A percentile compares a stretch with the other conserved stretches of the same genome.
Evolutionary conservation across 2,797 vertebrate species (phyloP).

Genomic region (Podarcis siculus): DNA sequence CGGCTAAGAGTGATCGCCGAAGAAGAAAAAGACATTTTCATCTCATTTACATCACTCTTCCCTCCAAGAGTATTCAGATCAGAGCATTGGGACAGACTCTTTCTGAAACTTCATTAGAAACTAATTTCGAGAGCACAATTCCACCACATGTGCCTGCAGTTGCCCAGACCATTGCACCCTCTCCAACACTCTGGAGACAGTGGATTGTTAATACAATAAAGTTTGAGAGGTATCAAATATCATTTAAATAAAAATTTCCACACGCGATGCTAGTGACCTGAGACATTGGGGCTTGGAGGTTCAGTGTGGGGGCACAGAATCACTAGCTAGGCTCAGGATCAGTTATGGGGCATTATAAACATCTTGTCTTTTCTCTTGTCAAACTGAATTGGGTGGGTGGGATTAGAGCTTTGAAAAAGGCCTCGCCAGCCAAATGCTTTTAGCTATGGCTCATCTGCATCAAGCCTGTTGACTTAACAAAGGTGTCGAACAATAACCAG

Average conservation of each 20-base stretch:
- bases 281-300: background rate
- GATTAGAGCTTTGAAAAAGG: background rate
- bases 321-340: background rate
- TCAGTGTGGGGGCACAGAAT: background rate
- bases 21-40: background rate
- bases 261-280: background rate
- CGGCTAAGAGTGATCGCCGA: background rate
- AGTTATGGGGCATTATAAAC: background rate
- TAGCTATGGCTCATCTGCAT: background rate
- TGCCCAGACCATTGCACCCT: no score
- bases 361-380: background rate
- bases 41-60: no score
- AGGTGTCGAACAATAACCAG: background rate
- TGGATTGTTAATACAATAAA: no score
- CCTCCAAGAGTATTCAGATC: no score
- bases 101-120: no score
- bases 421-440: slow-evolving; percentile 3
- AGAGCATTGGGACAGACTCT: no score
- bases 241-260: background rate
- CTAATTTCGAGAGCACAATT: no score
- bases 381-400: background rate
- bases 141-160: no score
- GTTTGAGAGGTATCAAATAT: no score
- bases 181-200: no score
- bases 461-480: slow-evolving; percentile 18